Evolutionary conservation across 2,113 vertebrate species (phyloP).

Genomic region (Typhlomys cinereus): DNA sequence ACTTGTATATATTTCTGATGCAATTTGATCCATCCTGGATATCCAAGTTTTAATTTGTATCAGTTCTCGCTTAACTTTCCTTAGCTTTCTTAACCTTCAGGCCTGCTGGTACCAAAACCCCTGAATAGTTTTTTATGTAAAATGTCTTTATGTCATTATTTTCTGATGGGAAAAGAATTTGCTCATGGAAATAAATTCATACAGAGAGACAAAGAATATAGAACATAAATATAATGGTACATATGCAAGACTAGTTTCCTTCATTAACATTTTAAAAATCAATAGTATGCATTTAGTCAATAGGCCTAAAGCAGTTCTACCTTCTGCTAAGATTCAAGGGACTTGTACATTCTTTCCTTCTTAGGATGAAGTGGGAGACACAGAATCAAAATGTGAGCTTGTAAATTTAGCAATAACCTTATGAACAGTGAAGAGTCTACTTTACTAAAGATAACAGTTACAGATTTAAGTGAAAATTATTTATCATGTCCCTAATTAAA

Average conservation of each 20-base stretch:
- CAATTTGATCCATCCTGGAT: neutral
- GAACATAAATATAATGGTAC: neutral
- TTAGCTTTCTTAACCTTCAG: neutral
- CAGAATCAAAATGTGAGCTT: neutral
- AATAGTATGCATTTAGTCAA: neutral
- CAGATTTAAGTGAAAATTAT: neutral
- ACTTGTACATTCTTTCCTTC: neutral
- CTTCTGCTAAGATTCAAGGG: neutral
- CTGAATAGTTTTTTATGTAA: neutral
- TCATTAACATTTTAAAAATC: conserved; percentile 3
- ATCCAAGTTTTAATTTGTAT: neutral
- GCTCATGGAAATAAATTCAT: neutral
- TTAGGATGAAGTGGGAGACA: neutral
- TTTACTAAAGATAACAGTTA: neutral
- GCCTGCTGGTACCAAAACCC: neutral
- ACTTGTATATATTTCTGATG: conserved; percentile 12
- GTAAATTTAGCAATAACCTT: neutral
- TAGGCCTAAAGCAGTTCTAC: neutral
- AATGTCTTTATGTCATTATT: neutral
- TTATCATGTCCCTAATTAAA: neutral
- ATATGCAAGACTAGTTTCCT: neutral
- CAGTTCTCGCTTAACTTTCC: neutral
- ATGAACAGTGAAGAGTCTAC: neutral
- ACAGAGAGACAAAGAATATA: neutral
- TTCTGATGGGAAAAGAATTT: neutral